Base-by-base conservation (phyloP, 2,888 invertebrate species). In the Allygus modestus region DNA sequence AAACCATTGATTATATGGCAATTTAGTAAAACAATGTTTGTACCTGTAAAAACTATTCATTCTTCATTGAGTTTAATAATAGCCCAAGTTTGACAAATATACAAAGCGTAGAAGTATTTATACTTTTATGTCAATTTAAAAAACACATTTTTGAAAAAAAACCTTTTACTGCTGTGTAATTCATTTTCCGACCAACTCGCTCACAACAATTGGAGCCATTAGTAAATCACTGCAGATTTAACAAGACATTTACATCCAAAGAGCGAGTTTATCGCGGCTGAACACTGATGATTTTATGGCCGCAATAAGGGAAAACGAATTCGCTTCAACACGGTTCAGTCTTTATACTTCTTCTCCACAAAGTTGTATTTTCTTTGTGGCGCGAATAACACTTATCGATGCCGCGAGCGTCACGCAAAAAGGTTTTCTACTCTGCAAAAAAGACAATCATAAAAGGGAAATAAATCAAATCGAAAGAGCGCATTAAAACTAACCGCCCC, bases 371-470 rank as follows among this genome's bases (percentile, higher is more conserved):
- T 46, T 51, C 77, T 77, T 77, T 77, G 51, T 77, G 73, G 73
- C 71, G 77, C 46, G 77, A 77, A 77, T 77, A 51, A 43, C 77
- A 77, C 77, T 77, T 77, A 77, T 46, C 77, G 26, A 77, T 77
- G 2, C 41, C 77, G 23, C 51, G 51, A 77, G 28, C 77, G 77
- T 37, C 28, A 51, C 77, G 77, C 51, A 46, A 77, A 77, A 77
- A 77, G 77, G 26, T 77, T 77, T 71, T 77, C 51, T 5, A 43
- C 77, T 77, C 28, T 23, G 77, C 43, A 77, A 77, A 77, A 77
- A 77, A 77, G 77, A 77, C 77, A 77, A 77, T 77, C 77, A 77
- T 77, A 77, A 77, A 77, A 77, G n/a, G 77, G 77, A 77, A 77
- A 77, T 77, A 77, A 77, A 77, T 77, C 77, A 77, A 77, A 77